Conservation (phyloP, 2,797 vertebrate species). For the Apodemus agrarius region DNA sequence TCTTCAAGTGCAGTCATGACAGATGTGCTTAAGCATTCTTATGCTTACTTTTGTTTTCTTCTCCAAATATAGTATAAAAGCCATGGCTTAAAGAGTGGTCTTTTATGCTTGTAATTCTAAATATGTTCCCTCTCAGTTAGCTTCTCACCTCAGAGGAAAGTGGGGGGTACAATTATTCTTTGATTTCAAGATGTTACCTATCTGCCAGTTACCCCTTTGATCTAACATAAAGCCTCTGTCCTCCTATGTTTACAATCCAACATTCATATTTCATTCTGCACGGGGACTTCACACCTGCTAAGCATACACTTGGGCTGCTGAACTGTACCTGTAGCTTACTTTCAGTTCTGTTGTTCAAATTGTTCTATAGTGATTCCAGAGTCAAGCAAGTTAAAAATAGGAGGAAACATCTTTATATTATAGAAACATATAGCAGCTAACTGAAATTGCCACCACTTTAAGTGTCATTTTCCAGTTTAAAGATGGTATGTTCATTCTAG, state of each 20-base stretch:
- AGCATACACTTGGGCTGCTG: no score
- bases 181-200: not conserved
- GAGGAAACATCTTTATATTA: not conserved
- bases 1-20: not conserved
- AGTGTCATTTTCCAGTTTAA: constrained; percentile 24
- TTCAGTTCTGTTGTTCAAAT: not conserved
- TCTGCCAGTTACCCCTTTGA: not conserved
- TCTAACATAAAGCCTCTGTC: not conserved
- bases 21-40: not conserved
- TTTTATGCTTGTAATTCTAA: not conserved
- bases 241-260: not conserved
- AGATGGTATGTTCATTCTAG: not conserved
- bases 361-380: not conserved
- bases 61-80: not conserved
- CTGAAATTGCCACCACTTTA: not conserved
- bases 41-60: not conserved
- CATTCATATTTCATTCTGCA: not conserved
- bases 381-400: constrained; percentile 7
- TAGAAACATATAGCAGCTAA: not conserved
- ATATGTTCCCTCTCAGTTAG: not conserved
- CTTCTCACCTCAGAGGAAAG: constrained; percentile 34
- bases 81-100: not conserved
- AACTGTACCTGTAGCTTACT: not conserved
- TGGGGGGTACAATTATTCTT: not conserved
- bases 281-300: not conserved